Conservation (phyloP, 2,888 invertebrate species). For the Dynastes maya region DNA sequence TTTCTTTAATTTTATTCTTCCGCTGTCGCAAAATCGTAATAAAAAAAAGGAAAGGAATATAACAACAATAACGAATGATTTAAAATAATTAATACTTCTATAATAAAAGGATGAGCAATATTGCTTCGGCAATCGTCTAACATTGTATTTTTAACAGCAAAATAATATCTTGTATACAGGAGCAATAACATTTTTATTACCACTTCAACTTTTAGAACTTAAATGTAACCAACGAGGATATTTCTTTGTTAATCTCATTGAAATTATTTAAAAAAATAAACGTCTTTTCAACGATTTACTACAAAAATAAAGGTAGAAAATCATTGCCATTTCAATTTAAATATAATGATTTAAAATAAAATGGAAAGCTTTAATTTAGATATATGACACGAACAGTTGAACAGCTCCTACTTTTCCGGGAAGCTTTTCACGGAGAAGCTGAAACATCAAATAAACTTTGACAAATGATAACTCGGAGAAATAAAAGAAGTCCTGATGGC, state of each 20-base stretch:
- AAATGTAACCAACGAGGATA: too few relatives aligned
- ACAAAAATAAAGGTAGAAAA: too few relatives aligned
- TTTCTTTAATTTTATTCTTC: constrained; percentile 21
- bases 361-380: constrained; percentile 9
- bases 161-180: constrained; percentile 6
- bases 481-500: constrained; percentile 5
- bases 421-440: background rate
- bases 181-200: constrained; percentile 10
- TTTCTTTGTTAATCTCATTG: too few relatives aligned
- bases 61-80: too few relatives aligned
- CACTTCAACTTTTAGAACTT: background rate
- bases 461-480: constrained; percentile 8
- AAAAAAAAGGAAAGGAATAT: too few relatives aligned
- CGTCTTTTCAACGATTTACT: too few relatives aligned
- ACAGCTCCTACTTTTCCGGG: too few relatives aligned
- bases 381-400: background rate
- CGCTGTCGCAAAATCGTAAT: too few relatives aligned
- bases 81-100: too few relatives aligned
- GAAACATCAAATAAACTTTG: constrained; percentile 1
- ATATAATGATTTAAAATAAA: background rate
- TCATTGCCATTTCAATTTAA: background rate
- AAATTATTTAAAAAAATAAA: too few relatives aligned
- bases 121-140: too few relatives aligned
- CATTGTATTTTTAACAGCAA: constrained; percentile 3
- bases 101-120: too few relatives aligned